Percentiles rank a stretch among this genome's conserved stretches.
phyloP scores from a whole-genome alignment of 1,140 invertebrate species.

The Leptinotarsa lineolata region DNA sequence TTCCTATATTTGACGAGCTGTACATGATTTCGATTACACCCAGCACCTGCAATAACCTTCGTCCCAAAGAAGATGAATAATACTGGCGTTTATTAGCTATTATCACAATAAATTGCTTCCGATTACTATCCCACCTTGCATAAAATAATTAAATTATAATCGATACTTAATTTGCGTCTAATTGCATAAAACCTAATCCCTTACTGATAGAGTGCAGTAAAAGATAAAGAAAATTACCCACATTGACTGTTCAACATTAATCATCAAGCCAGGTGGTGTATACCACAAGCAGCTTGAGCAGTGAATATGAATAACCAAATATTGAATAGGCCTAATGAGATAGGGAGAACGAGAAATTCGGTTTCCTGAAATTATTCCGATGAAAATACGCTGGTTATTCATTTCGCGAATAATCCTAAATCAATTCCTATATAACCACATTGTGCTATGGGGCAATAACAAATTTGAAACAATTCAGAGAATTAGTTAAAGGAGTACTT shows the following conservation, averaged over 20 bases:
- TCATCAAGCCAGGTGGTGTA: background rate
- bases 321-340: constrained; percentile 3
- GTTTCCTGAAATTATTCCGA: too few relatives aligned
- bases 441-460: too few relatives aligned
- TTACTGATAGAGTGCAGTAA: background rate
- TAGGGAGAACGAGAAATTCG: background rate
- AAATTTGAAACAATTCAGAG: too few relatives aligned
- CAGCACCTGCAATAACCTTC: background rate
- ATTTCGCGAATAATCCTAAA: background rate
- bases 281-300: background rate
- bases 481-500: too few relatives aligned
- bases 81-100: background rate
- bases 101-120: background rate
- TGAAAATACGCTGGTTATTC: background rate
- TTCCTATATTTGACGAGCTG: too few relatives aligned
- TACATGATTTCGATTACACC: too few relatives aligned
- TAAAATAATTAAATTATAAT: background rate
- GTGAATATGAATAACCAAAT: background rate
- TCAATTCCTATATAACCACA: background rate
- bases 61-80: background rate
- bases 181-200: background rate
- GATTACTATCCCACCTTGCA: background rate
- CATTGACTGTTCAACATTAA: background rate
- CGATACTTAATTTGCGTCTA: background rate
- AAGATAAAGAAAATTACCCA: background rate